Evolutionary conservation across 2,113 vertebrate genomes (phyloP).

Genomic region (Phyllostomus hastatus): DNA sequence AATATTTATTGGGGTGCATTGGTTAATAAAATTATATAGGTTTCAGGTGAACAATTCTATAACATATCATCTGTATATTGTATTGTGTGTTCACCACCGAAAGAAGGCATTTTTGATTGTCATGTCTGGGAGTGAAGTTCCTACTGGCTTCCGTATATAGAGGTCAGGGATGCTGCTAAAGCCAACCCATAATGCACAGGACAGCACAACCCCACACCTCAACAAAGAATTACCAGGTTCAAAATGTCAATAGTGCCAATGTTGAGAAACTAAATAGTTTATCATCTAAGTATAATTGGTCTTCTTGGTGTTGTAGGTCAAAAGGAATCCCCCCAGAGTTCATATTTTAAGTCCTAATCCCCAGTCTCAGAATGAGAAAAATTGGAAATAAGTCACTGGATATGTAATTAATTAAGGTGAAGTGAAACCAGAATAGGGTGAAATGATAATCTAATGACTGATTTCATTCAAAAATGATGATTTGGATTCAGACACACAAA

Average conservation of each 20-base stretch:
- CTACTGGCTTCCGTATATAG: background rate
- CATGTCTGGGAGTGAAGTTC: fast-evolving
- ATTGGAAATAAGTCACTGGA: background rate
- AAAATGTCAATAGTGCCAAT: background rate
- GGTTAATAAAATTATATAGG: background rate
- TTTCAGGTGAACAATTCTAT: background rate
- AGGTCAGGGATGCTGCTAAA: background rate
- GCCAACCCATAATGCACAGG: background rate
- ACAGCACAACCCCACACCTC: background rate
- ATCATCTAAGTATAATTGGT: background rate
- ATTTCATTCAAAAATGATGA: background rate
- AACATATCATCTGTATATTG: background rate
- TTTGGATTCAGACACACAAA: background rate
- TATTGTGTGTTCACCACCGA: background rate
- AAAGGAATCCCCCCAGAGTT: background rate
- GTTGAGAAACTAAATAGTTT: background rate
- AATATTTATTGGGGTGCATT: background rate
- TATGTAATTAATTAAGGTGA: background rate
- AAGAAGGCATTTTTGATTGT: background rate
- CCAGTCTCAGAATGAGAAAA: background rate
- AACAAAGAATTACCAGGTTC: background rate
- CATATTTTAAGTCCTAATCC: background rate
- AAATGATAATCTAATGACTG: background rate
- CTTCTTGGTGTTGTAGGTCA: background rate
- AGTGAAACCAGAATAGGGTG: background rate